Evolutionary conservation across 2,113 vertebrate genomes (phyloP).

Genomic region (Psittacula cyanocephala): DNA sequence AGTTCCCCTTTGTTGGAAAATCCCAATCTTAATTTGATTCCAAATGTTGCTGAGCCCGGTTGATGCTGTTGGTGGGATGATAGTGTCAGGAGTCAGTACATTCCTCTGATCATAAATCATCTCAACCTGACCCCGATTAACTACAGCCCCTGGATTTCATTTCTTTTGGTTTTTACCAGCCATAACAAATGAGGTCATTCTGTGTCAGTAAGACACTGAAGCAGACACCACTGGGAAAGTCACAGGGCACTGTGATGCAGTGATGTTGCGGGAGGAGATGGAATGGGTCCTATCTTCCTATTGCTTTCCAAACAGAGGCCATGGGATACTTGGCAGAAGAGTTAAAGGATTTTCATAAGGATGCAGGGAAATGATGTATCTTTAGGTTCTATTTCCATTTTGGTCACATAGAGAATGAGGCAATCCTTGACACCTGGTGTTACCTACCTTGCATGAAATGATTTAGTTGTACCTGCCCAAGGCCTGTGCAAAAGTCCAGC

Average conservation of each 20-base stretch:
- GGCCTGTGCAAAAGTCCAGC: neutral
- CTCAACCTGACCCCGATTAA: slow-evolving; percentile 61
- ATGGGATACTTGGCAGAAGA: neutral
- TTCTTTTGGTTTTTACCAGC: slow-evolving; percentile 51
- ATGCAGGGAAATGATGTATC: neutral
- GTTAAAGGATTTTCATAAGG: neutral
- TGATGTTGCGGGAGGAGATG: neutral
- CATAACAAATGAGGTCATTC: slow-evolving; percentile 78
- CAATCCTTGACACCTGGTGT: neutral
- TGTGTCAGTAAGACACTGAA: slow-evolving; percentile 35
- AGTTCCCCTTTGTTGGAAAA: neutral
- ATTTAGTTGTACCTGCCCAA: neutral
- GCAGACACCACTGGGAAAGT: slow-evolving; percentile 21
- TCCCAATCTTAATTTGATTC: neutral
- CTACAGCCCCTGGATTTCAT: slow-evolving; percentile 60
- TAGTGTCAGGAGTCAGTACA: slow-evolving; percentile 27
- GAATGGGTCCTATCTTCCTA: neutral
- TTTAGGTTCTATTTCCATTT: neutral
- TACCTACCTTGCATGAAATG: neutral
- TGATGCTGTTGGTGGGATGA: slow-evolving; percentile 33
- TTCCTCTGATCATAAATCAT: slow-evolving; percentile 73
- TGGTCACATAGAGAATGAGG: neutral
- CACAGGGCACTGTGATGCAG: neutral
- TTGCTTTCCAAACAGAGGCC: neutral
- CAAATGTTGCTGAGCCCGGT: neutral